These are phyloP conservation scores for Diaprepes abbreviatus DNA, from an alignment of 2,888 invertebrate species.

Conservation along the genomic window DNA sequence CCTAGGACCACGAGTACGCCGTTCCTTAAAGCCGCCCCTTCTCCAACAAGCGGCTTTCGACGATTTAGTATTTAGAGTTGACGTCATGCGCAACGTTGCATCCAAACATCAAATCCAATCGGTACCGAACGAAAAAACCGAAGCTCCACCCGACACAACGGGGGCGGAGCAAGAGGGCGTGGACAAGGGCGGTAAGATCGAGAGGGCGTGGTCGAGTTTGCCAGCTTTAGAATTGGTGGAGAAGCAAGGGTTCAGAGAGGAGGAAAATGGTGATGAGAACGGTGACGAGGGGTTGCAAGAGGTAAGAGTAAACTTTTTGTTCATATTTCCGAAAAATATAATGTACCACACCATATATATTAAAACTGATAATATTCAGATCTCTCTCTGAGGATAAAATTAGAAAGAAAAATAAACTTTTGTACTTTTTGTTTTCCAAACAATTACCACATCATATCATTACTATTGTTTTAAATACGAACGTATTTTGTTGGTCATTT, in stretches of 20 bases:
- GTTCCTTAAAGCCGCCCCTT: constrained; percentile 82
- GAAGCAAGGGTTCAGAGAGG: constrained; percentile 52
- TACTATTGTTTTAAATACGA: background rate
- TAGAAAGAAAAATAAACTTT: background rate
- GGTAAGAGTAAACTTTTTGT: constrained; percentile 53
- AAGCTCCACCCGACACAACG: background rate
- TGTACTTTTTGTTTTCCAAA: background rate
- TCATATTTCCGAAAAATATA: too few species aligned
- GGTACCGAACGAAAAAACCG: background rate
- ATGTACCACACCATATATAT: too few species aligned
- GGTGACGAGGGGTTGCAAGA: constrained; percentile 65
- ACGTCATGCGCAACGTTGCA: constrained; percentile 85
- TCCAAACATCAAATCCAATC: constrained; percentile 67
- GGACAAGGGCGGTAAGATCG: background rate
- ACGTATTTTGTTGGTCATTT: background rate
- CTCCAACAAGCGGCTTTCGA: constrained; percentile 91
- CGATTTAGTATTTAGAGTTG: constrained; percentile 83
- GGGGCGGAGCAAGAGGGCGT: constrained; percentile 57
- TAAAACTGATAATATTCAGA: too few species aligned
- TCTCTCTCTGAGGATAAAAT: background rate
- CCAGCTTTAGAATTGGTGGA: constrained; percentile 61
- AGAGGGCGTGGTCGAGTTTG: constrained; percentile 61
- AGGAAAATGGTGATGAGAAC: constrained; percentile 53
- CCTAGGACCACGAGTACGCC: constrained; percentile 70
- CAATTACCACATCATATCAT: constrained; percentile 1